A percentile compares a stretch with the other conserved stretches of the same genome.
Evolutionary conservation across 2,797 vertebrate genomes (phyloP).

Genomic region (Phataginus tetradactyla): DNA sequence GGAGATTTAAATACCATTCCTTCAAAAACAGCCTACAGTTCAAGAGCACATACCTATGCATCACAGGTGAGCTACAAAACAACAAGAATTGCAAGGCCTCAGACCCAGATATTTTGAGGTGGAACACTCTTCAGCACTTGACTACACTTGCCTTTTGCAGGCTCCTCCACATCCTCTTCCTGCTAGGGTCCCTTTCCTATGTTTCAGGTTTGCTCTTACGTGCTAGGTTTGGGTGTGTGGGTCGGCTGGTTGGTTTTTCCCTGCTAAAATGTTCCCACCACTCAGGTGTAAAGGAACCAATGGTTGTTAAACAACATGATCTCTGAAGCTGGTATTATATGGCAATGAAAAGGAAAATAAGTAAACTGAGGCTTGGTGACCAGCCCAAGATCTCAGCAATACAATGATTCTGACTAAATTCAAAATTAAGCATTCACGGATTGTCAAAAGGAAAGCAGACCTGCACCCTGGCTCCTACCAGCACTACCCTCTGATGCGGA

Average conservation of each 20-base stretch:
- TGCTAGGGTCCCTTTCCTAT: not conserved
- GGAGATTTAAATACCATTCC: not conserved
- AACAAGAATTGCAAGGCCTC: not conserved
- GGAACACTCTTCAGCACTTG: not conserved
- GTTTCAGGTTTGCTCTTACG: not conserved
- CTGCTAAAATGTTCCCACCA: not conserved
- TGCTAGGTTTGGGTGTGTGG: not conserved
- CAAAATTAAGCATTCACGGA: not conserved
- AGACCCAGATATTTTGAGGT: not conserved
- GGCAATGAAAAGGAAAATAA: not conserved
- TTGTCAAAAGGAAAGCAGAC: not conserved
- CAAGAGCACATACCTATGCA: not conserved
- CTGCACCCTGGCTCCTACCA: not conserved
- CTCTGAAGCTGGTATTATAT: not conserved
- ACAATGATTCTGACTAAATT: not conserved
- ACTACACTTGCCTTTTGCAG: not conserved
- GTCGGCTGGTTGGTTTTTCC: not conserved
- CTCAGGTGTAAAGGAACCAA: not conserved
- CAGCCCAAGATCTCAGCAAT: not conserved
- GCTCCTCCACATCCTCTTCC: not conserved
- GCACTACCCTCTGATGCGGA: not conserved
- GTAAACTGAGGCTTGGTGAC: not conserved
- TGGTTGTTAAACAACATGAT: not conserved
- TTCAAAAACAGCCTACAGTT: not conserved
- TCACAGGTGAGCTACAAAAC: not conserved